phyloP scores from a whole-genome alignment of 2,797 vertebrate genomes.

The Staurois parvus region DNA sequence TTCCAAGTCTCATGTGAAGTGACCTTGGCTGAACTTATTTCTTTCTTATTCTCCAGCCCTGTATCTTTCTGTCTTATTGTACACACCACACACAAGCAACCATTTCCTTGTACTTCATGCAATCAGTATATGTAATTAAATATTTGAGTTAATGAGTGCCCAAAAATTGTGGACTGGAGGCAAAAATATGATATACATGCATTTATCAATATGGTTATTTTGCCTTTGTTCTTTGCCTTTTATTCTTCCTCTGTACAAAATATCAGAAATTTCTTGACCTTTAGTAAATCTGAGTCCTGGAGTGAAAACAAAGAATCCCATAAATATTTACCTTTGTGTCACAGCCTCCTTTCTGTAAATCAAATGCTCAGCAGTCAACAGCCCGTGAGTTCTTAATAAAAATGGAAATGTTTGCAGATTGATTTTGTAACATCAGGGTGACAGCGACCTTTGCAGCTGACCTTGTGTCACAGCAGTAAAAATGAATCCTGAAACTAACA shows the following conservation, averaged over 20 bases:
- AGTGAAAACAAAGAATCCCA: constrained; percentile 36
- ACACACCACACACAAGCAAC: neutral
- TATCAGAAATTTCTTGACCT: constrained; percentile 34
- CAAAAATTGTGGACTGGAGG: too few relatives aligned
- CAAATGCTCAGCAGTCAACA: constrained; percentile 49
- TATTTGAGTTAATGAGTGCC: neutral
- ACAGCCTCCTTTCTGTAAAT: constrained; percentile 44
- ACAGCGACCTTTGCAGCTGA: constrained; percentile 45
- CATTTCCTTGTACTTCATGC: neutral
- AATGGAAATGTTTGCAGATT: constrained; percentile 63
- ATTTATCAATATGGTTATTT: neutral
- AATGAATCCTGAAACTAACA: constrained; percentile 37
- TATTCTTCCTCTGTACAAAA: neutral
- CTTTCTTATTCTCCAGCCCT: neutral
- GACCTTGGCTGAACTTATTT: too few relatives aligned
- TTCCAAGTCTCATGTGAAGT: too few relatives aligned
- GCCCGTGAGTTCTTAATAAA: constrained; percentile 48
- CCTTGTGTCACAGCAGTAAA: constrained; percentile 56
- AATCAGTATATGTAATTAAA: neutral
- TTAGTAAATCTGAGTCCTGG: constrained; percentile 7
- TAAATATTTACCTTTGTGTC: constrained; percentile 53
- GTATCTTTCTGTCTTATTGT: neutral
- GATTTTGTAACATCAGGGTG: constrained; percentile 47
- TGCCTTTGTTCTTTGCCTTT: neutral
- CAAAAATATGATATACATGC: neutral